Conservation (phyloP, 2,113 vertebrate species). For the Ifrita kowaldi region DNA sequence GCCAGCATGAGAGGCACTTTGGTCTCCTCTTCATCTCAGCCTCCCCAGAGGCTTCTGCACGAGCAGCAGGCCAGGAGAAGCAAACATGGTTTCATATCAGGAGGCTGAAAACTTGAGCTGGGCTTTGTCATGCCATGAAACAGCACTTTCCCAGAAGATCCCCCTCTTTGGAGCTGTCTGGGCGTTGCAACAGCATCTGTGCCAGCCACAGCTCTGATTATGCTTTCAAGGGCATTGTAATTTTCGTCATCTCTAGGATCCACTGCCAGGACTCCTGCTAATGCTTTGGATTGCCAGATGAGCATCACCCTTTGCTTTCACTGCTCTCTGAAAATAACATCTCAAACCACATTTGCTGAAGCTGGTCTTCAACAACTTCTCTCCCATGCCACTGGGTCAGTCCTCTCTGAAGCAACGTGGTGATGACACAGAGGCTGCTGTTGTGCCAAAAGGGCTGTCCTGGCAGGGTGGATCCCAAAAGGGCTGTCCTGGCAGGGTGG, state of each 20-base stretch:
- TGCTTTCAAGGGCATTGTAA: conserved; percentile 33
- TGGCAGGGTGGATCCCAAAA: neutral
- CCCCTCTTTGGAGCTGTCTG: neutral
- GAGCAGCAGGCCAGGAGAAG: neutral
- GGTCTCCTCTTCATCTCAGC: no score
- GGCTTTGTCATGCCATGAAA: neutral
- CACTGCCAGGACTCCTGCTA: conserved; percentile 5
- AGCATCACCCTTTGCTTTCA: neutral
- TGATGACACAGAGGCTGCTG: neutral
- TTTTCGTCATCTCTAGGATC: neutral
- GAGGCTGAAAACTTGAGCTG: neutral
- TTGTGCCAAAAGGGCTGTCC: neutral
- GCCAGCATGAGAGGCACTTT: neutral
- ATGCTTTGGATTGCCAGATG: neutral
- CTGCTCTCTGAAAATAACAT: neutral
- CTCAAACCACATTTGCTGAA: conserved; percentile 5
- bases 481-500: neutral
- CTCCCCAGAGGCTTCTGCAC: neutral
- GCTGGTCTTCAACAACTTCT: neutral
- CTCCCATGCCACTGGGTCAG: neutral
- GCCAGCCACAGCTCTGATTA: neutral
- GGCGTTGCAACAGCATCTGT: neutral
- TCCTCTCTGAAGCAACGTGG: neutral
- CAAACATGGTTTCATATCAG: neutral
- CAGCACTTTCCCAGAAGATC: neutral